phyloP scores from a whole-genome alignment of 2,113 vertebrate species.

The Albula glossodonta region DNA sequence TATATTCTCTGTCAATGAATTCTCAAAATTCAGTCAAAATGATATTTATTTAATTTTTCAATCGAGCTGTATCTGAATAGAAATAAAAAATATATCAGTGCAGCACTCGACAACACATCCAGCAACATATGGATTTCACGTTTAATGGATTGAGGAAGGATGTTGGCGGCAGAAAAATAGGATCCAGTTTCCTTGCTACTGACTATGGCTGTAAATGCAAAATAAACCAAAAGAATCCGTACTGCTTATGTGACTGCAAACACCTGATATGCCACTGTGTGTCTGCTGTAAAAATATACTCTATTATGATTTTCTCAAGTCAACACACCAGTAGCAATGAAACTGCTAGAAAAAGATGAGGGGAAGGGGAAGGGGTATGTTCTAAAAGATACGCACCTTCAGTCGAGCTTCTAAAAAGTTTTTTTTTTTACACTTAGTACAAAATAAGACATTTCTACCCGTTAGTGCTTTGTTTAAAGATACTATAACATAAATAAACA shows the following conservation, averaged over 20 bases:
- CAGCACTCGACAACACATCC: slow-evolving; percentile 41
- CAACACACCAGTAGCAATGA: slow-evolving; percentile 73
- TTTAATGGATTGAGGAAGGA: slow-evolving; percentile 32
- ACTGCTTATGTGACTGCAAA: slow-evolving; percentile 19
- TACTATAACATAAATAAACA: slow-evolving; percentile 90
- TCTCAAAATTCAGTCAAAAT: slow-evolving; percentile 21
- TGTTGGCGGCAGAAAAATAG: slow-evolving; percentile 40
- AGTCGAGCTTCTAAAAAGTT: slow-evolving; percentile 60
- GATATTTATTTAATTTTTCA: slow-evolving; percentile 28
- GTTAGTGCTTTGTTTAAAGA: slow-evolving; percentile 74
- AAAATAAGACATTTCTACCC: slow-evolving; percentile 68
- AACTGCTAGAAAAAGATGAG: slow-evolving; percentile 35
- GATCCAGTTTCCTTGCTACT: slow-evolving; percentile 30
- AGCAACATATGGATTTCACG: slow-evolving; percentile 24
- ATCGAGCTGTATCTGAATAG: slow-evolving; percentile 16
- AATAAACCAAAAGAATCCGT: slow-evolving; percentile 18
- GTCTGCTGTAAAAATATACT: slow-evolving; percentile 14
- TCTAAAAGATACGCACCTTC: slow-evolving; percentile 62
- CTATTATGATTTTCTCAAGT: slow-evolving; percentile 16
- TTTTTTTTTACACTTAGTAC: slow-evolving; percentile 57
- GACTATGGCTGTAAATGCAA: slow-evolving; percentile 23
- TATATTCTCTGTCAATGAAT: slow-evolving; percentile 13
- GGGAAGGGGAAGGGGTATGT: slow-evolving; percentile 31
- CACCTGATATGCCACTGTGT: slow-evolving; percentile 20
- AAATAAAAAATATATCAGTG: slow-evolving; percentile 40